Base-by-base conservation (phyloP, 1,140 invertebrate species). In the Ips typographus region DNA sequence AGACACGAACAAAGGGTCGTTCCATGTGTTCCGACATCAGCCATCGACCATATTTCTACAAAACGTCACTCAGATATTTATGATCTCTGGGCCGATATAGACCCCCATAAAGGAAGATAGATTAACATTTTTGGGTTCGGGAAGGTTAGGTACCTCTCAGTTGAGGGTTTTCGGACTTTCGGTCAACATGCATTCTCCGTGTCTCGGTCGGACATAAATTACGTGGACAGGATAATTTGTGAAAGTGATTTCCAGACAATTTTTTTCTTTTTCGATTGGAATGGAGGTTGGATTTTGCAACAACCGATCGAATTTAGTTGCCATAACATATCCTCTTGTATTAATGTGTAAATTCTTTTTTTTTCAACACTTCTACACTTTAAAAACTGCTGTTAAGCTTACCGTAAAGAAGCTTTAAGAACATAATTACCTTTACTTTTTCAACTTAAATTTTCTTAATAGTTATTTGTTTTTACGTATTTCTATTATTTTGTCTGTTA, bases 61-160 rank as follows among this genome's bases (percentile, higher is more conserved):
- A 68, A 68, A 68, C 65, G 65, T 68, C 65, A 60, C 56, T 55
- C 42, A 66, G 65, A 60, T 68, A 68, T 68, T 68, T 68, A 68
- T 68, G 56, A 68, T 68, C 41, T 39, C 55, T 43, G 55, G 37
- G 7, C 41, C 43, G 63, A 65, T 65, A 49, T 61, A 58, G 55
- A 66, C 55, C 64, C 53, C 37, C 51, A 65, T 67, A 67, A 68
- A 68, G 65, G 65, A 68, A 60, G 65, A 59, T 61, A 55, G 65
- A 68, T 68, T 68, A 68, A 68, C 65, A 59, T 68, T 68, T 68
- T 68, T 60, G 47, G 57, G 65, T 68, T 68, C 58, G 44, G 42
- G 43, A 66, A 58, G 55, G 55, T 66, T 47, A 36, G 64, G 64
- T 58, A 49, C 52, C 64, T 57, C 52, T 66, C 52, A 66, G 64